Evolutionary conservation across 2,113 vertebrate species (phyloP).

Genomic region (Himantopus leucocephalus): DNA sequence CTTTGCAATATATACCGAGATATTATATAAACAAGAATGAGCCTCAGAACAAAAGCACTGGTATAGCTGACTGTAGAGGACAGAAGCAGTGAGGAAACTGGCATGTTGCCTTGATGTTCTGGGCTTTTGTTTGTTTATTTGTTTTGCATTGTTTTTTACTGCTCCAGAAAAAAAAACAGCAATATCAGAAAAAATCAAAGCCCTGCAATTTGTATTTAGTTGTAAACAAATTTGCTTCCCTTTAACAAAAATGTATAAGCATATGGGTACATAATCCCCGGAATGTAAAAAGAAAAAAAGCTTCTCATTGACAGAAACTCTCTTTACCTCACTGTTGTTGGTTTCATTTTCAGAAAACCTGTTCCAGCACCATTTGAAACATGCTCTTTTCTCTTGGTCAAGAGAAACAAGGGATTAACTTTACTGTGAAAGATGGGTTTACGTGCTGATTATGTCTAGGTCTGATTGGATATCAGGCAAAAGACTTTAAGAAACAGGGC

Average conservation of each 20-base stretch:
- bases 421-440: background rate
- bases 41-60: background rate
- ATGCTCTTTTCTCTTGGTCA: background rate
- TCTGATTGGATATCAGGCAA: background rate
- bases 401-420: background rate
- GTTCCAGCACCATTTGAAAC: background rate
- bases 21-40: background rate
- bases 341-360: background rate
- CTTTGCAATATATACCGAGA: background rate
- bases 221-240: background rate
- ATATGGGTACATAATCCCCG: background rate
- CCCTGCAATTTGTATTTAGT: background rate
- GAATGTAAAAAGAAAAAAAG: background rate
- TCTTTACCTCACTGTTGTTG: background rate
- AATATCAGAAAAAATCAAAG: background rate
- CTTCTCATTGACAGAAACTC: background rate
- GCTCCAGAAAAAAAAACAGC: background rate
- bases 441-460: background rate
- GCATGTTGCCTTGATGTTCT: background rate
- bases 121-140: background rate
- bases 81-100: background rate
- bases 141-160: background rate
- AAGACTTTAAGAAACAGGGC: background rate
- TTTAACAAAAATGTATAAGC: background rate
- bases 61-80: background rate